A percentile compares a stretch with the other conserved stretches of the same genome.
Conservation (phyloP, 2,888 invertebrate species). For the Monoplex corrugatus region DNA sequence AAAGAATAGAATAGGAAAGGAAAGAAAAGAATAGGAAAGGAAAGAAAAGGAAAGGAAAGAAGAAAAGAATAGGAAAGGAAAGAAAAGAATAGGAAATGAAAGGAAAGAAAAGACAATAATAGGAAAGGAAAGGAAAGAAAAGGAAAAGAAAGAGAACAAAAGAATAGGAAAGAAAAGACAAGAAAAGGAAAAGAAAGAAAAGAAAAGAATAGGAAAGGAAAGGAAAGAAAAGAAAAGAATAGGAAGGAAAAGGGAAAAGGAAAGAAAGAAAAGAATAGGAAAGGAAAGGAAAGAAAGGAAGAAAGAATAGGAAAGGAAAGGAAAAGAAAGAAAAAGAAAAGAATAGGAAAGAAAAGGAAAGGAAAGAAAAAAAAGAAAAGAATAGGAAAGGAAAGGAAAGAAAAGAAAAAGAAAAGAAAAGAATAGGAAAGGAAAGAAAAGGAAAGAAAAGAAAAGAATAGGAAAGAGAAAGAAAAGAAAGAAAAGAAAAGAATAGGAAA, state of each 20-base stretch:
- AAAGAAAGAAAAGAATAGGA: background rate
- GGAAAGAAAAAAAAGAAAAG: background rate
- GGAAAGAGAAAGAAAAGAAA: background rate
- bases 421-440: background rate
- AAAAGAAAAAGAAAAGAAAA: no score
- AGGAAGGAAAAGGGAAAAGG: background rate
- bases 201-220: background rate
- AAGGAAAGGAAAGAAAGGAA: background rate
- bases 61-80: background rate
- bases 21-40: background rate
- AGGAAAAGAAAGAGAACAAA: background rate
- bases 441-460: slow-evolving; percentile 14
- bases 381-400: no score
- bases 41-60: no score
- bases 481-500: background rate
- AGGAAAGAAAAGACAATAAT: background rate
- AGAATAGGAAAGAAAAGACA: background rate
- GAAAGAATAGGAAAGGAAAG: background rate
- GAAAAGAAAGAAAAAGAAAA: background rate
- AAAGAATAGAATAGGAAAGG: background rate
- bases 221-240: background rate
- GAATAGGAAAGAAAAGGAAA: background rate
- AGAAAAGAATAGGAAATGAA: background rate
- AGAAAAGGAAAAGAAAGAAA: background rate
- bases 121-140: no score